These are phyloP conservation scores for Coleophora deauratella DNA, from an alignment of 2,888 invertebrate genomes.

Conservation along the genomic window DNA sequence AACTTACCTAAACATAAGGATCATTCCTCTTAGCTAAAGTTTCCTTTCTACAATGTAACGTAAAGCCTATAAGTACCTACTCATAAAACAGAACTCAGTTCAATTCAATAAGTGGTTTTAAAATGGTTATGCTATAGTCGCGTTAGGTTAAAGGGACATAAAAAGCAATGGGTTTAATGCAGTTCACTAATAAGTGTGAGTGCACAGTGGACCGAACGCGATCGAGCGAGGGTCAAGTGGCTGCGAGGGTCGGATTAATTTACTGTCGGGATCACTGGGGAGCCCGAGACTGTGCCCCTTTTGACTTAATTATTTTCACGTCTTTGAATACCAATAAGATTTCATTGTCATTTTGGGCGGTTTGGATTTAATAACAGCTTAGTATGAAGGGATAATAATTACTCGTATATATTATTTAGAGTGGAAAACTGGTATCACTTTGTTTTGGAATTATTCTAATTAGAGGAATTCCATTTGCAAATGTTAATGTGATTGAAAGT, in stretches of 20 bases:
- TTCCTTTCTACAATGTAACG: too few relatives aligned
- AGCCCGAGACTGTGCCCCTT: conserved; percentile 28
- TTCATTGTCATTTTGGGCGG: conserved; percentile 3
- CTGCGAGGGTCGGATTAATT: conserved; percentile 50
- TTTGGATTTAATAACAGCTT: neutral
- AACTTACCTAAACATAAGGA: too few relatives aligned
- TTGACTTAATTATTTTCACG: conserved; percentile 47
- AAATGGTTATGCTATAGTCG: too few relatives aligned
- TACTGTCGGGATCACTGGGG: conserved; percentile 32
- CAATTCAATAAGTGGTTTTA: too few relatives aligned
- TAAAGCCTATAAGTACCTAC: too few relatives aligned
- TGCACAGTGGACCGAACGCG: conserved; percentile 32
- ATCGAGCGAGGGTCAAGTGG: conserved; percentile 48
- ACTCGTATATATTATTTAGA: too few relatives aligned
- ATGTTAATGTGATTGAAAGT: too few relatives aligned
- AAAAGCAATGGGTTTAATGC: conserved; percentile 23
- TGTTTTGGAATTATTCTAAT: too few relatives aligned
- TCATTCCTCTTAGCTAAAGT: too few relatives aligned
- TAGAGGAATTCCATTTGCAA: too few relatives aligned
- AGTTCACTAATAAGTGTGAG: conserved; percentile 41
- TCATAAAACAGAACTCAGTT: too few relatives aligned
- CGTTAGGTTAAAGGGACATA: neutral
- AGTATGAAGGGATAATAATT: neutral
- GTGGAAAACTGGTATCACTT: too few relatives aligned
- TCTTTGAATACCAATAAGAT: conserved; percentile 31